Evolutionary conservation across 2,888 invertebrate species (phyloP), one percentile per base, ranked within the genome.

Genomic region (Mesorhabditis belari): DNA sequence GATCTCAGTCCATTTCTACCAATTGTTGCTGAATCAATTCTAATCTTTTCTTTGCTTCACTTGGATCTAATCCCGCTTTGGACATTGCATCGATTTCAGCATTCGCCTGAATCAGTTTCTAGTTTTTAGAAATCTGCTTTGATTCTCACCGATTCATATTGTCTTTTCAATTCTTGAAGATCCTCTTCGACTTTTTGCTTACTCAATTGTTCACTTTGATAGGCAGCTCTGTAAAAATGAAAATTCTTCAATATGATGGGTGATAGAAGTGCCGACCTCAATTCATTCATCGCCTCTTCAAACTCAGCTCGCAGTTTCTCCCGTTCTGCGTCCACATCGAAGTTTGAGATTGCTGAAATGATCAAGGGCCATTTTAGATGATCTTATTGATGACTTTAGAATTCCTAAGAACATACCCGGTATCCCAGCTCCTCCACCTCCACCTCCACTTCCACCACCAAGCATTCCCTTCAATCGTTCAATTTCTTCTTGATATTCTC

Each of bases 401-500:
- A 24, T 54, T 4, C 19, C 4, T 54, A 4, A 4, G 19, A 6
- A 6, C 23, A 6, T 25, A 19, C 23, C 27, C 26, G n/a, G 54
- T 24, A 25, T 26, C 19, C 25, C 21, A 24, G 12, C 5, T 23
- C 5, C 5, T 24, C 28, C 12, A 58, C 12, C 27, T 19, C 29
- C 17, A 1, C 19, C 21, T 4, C 35, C 55, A 17, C 23, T 63
- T 2, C 57, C 64, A 35, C 72, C 71, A 4, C 62, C 58, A 5
- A 88, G 78, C 53, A 87, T 78, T 56, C 83, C 82, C 69, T 87
- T 87, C 23, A 92, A 83, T 71, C 88, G 85, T 55, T 88, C 84
- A 57, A 92, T 89, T 82, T 92, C 91, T 70, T 89, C 86, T 80
- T 91, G 90, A 79, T 90, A 92, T 78, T 91, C 87, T 9, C 90